Conservation (phyloP, 2,113 vertebrate genomes). For the Brachypodius melanocephalos region DNA sequence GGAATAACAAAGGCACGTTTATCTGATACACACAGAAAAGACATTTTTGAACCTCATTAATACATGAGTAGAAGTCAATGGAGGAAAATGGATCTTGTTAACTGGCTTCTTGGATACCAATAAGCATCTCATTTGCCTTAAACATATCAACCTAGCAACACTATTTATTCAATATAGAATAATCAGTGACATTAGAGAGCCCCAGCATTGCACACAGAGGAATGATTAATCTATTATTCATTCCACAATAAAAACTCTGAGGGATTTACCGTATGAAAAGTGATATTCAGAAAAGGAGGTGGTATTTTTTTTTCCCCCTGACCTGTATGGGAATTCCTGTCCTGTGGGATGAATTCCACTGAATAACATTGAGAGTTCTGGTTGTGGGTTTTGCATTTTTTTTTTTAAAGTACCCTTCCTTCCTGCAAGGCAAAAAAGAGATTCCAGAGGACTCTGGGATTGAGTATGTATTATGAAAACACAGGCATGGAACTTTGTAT, state of each 20-base stretch:
- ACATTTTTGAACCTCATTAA: constrained; percentile 71
- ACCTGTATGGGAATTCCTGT: constrained; percentile 33
- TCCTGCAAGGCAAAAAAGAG: background rate
- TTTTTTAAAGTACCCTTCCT: background rate
- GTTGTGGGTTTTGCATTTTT: background rate
- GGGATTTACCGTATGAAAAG: constrained; percentile 49
- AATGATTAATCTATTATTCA: constrained; percentile 69
- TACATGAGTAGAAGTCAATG: constrained; percentile 68
- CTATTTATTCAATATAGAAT: constrained; percentile 67
- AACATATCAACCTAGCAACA: constrained; percentile 67
- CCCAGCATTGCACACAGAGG: constrained; percentile 22
- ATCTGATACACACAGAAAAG: constrained; percentile 65
- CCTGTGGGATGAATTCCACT: constrained; percentile 37
- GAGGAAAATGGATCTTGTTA: constrained; percentile 69
- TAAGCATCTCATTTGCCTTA: constrained; percentile 70
- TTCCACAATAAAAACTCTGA: constrained; percentile 51
- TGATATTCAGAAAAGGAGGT: constrained; percentile 23
- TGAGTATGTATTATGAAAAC: background rate
- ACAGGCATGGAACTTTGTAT: background rate
- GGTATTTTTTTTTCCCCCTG: background rate
- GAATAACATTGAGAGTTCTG: background rate
- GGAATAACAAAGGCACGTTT: constrained; percentile 66
- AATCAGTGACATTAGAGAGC: constrained; percentile 65
- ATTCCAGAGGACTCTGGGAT: background rate
- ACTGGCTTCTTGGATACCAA: constrained; percentile 68